These are phyloP conservation scores for Clunio marinus DNA, from an alignment of 2,888 invertebrate genomes.

Conservation along the genomic window DNA sequence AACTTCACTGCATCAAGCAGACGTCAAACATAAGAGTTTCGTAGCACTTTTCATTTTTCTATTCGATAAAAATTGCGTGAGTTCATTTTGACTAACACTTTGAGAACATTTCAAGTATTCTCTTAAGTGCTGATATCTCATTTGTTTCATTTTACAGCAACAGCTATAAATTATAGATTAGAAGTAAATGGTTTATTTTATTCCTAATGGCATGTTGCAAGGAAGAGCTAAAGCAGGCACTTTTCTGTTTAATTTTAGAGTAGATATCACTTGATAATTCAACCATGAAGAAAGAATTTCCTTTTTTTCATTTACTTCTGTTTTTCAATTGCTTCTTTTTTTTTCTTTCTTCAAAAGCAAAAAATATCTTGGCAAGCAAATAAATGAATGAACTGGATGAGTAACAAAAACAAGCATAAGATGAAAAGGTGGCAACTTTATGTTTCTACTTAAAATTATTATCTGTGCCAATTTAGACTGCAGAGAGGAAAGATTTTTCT, in stretches of 20 bases:
- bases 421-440: neutral
- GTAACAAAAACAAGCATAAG: neutral
- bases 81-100: neutral
- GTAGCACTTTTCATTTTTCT: neutral
- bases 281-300: too few relatives aligned
- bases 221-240: neutral
- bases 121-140: neutral
- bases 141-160: neutral
- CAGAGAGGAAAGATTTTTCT: neutral
- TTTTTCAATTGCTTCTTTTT: too few relatives aligned
- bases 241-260: neutral
- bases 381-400: too few relatives aligned
- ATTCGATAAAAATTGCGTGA: neutral
- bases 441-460: neutral
- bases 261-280: neutral
- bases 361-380: too few relatives aligned
- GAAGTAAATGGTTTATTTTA: neutral
- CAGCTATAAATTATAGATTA: neutral
- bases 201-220: neutral
- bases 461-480: too few relatives aligned
- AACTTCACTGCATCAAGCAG: neutral
- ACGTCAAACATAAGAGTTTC: neutral
- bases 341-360: too few relatives aligned
- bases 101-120: neutral
- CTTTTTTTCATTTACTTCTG: too few relatives aligned